These are phyloP conservation scores for Phainopepla nitens DNA, from an alignment of 2,113 vertebrate genomes.

Conservation along the genomic window DNA sequence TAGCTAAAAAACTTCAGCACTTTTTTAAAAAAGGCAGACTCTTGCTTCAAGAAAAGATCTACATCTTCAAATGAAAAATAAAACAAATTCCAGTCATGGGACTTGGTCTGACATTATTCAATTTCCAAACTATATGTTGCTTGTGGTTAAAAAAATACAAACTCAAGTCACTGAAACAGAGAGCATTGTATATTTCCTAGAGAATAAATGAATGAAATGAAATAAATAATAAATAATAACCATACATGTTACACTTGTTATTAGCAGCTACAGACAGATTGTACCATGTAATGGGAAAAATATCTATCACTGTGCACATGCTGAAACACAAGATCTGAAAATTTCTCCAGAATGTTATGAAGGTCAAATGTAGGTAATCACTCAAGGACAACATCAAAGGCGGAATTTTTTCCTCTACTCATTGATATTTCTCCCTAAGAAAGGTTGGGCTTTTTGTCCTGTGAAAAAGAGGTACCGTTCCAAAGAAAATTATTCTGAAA, in stretches of 20 bases:
- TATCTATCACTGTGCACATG: accelerated
- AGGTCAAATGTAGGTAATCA: not conserved
- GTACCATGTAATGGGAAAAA: not conserved
- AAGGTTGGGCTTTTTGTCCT: accelerated
- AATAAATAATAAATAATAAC: not conserved
- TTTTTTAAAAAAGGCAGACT: accelerated
- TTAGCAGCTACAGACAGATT: not conserved
- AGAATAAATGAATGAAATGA: not conserved
- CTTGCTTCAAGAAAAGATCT: not conserved
- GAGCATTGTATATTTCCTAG: not conserved
- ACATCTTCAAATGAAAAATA: not conserved
- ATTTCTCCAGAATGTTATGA: not conserved
- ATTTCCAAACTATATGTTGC: not conserved
- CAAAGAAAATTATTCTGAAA: not conserved
- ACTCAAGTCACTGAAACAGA: not conserved
- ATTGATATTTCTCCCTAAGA: not conserved
- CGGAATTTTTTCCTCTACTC: not conserved
- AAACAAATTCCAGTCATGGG: not conserved
- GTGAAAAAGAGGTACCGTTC: not conserved
- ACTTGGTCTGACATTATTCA: not conserved
- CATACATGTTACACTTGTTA: not conserved
- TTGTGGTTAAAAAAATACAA: not conserved
- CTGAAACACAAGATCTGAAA: not conserved
- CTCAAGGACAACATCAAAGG: not conserved
- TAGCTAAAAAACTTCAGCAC: accelerated